Base-by-base conservation (phyloP, 2,888 invertebrate genomes). In the Parochlus steinenii region DNA sequence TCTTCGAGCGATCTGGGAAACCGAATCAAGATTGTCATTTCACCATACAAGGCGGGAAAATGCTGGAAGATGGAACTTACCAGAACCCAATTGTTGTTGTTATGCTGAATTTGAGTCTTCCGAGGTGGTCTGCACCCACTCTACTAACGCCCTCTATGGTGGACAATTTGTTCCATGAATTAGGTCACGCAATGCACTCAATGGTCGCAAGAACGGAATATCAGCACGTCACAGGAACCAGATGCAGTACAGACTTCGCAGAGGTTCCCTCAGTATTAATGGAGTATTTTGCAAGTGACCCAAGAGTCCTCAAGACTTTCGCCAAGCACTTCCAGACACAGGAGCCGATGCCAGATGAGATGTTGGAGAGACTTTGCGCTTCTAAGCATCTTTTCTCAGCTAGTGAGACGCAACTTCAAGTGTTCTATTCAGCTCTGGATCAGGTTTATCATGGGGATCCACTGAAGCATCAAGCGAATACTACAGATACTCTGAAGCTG, bases 101-200 rank as follows among this genome's bases (percentile, higher is more conserved):
- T 28, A 86, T 90, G 80, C 58, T 95, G 38, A 90, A 89, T 41
- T 65, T 95, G 36, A 73, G 79, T 27, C 65, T 74, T 20, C 81
- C 85, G 0, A 70, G 72, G 43, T 72, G 74, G 69, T 68, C 68
- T 1, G 73, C 71, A 4, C 85, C 85, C 2, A 79, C 85, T 27
- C 62, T 93, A 33, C 64, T 98, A 36, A 71, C 75, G 16, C 82
- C 86, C 1, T 70, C 74, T 12, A 79, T 83, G 49, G 80, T 95
- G 6, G 95, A 97, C 58, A 98, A 95, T 63, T 65, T 98, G 43
- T 97, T 97, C 60, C 98, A 98, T 56, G 97, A 98, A 65, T 79
- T 92, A 78, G 98, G 98, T 0, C 98, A 98, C 63, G 98, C 97
- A 11, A 77, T 97, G 71, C 98, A 98, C 62, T 93, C 95, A 12